Evolutionary conservation across 2,113 vertebrate species (phyloP).

Genomic region (Phodopus roborovskii): DNA sequence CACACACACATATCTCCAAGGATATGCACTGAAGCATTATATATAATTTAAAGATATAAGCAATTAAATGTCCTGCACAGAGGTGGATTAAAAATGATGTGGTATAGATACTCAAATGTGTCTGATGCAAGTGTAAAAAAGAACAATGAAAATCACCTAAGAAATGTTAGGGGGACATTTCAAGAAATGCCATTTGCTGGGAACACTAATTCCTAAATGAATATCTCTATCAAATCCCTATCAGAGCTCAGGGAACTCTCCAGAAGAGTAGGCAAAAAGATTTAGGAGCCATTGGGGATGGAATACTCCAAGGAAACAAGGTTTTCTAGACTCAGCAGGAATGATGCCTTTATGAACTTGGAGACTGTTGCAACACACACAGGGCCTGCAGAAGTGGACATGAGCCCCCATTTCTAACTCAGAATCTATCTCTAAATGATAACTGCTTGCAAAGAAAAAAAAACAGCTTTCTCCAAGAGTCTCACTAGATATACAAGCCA

Average conservation of each 20-base stretch:
- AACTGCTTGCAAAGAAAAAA: too few species aligned
- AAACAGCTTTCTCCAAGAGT: too few species aligned
- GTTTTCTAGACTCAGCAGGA: not conserved
- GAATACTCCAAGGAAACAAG: not conserved
- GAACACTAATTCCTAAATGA: too few species aligned
- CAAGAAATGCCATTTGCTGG: too few species aligned
- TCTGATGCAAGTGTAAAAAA: not conserved
- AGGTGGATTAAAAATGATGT: not conserved
- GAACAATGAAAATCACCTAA: too few species aligned
- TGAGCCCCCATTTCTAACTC: too few species aligned
- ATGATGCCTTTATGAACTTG: not conserved
- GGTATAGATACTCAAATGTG: not conserved
- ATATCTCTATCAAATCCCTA: too few species aligned
- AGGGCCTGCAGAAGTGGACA: too few species aligned
- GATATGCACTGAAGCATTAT: not conserved
- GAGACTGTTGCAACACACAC: not conserved
- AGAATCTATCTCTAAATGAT: too few species aligned
- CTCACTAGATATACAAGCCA: too few species aligned
- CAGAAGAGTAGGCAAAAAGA: not conserved
- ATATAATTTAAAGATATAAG: not conserved
- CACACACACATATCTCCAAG: not conserved
- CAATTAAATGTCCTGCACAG: not conserved
- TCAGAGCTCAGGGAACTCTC: not conserved
- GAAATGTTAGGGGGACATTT: too few species aligned
- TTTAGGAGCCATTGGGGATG: not conserved